These are phyloP conservation scores for Eptatretus atami DNA, from an alignment of 2,797 vertebrate species.

Conservation along the genomic window DNA sequence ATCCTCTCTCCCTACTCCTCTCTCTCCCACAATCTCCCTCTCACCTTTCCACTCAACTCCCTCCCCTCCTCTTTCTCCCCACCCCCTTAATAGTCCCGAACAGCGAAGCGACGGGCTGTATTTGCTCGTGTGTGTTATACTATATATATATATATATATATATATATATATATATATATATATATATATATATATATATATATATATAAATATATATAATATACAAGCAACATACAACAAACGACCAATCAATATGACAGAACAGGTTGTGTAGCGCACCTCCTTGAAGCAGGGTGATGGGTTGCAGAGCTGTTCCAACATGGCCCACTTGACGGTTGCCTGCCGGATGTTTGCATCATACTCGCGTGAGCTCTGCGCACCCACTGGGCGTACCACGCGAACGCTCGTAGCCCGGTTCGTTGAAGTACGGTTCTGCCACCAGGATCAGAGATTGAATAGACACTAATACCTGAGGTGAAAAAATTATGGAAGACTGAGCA, in stretches of 20 bases:
- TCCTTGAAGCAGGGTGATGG: constrained; percentile 91
- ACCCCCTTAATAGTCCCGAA: no score
- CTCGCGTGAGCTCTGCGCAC: constrained; percentile 85
- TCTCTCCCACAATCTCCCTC: no score
- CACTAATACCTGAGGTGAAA: constrained; percentile 39
- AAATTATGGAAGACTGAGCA: not conserved
- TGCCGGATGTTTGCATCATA: constrained; percentile 93
- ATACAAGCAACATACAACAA: no score
- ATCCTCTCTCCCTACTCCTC: no score
- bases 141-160: no score
- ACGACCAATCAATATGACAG: not conserved
- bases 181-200: no score
- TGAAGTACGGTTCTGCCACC: constrained; percentile 91
- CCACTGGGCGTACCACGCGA: constrained; percentile 79
- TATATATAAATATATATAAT: no score
- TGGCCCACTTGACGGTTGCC: constrained; percentile 91
- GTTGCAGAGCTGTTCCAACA: constrained; percentile 91
- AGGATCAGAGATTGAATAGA: constrained; percentile 89
- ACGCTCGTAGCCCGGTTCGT: constrained; percentile 81
- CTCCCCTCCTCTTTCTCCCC: no score
- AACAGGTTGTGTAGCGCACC: constrained; percentile 17
- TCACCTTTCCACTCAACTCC: no score
- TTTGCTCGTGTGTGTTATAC: no score
- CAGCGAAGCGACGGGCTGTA: no score
- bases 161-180: no score